These are phyloP conservation scores for Aurelia aurita complex sp. Pacific DNA, from an alignment of 30 jellyfish, hydroid and myxozoan species.

Conservation along the genomic window DNA sequence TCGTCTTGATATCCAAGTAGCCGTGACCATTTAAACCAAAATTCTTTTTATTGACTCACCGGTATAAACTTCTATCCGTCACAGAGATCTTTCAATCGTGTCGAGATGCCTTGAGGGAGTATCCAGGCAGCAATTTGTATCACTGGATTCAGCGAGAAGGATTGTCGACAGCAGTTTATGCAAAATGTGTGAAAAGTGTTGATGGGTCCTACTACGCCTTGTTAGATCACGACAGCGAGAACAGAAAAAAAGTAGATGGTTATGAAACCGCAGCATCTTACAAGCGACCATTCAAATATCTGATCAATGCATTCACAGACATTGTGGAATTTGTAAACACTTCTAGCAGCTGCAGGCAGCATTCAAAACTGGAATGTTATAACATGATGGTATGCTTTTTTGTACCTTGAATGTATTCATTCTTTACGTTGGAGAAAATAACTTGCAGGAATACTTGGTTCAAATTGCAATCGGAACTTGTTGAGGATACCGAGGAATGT, in stretches of 20 bases:
- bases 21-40: too few relatives aligned
- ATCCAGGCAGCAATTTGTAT: background rate
- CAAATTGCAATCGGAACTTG: too few relatives aligned
- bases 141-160: background rate
- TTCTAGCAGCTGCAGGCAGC: constrained; percentile 14
- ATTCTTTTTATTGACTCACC: too few relatives aligned
- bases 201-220: constrained; percentile 1
- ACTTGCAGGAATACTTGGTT: too few relatives aligned
- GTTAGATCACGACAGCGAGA: background rate
- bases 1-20: too few relatives aligned
- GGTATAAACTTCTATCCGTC: too few relatives aligned
- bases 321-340: constrained; percentile 11
- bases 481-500: too few relatives aligned
- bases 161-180: constrained; percentile 1
- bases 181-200: background rate
- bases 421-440: too few relatives aligned
- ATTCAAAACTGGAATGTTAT: constrained; percentile 8
- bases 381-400: background rate
- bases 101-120: background rate
- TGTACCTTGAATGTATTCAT: too few relatives aligned
- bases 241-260: background rate
- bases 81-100: constrained; percentile 2
- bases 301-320: background rate
- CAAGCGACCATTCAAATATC: background rate
- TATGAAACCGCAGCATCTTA: background rate